A percentile compares a stretch with the other conserved stretches of the same genome.
Evolutionary conservation across 2,888 invertebrate genomes (phyloP).

Genomic region (Tipula lateralis): DNA sequence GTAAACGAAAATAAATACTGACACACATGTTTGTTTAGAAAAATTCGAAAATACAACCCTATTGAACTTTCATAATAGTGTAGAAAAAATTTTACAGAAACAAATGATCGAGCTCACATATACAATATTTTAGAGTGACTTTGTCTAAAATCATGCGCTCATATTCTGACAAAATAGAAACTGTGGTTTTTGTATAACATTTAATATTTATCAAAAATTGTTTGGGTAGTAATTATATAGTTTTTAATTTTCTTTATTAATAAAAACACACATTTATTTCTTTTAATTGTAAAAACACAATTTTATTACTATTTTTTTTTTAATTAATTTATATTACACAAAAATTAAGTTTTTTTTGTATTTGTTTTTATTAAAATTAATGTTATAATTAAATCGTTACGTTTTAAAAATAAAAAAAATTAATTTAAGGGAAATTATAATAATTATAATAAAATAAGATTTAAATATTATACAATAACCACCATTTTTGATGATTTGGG

Average conservation of each 20-base stretch:
- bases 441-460: conserved; percentile 21
- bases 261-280: conserved; percentile 27
- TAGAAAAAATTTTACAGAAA: neutral
- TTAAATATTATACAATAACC: conserved; percentile 30
- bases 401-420: conserved; percentile 26
- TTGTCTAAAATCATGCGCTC: neutral
- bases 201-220: neutral
- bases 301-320: conserved; percentile 20
- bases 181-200: conserved; percentile 14
- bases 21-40: conserved; percentile 5
- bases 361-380: conserved; percentile 25
- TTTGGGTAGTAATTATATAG: neutral
- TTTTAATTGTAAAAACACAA: conserved; percentile 29
- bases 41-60: conserved; percentile 2
- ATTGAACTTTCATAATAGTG: neutral
- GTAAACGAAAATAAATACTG: neutral
- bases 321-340: conserved; percentile 27
- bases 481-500: conserved; percentile 29
- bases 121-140: neutral
- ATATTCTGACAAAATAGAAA: neutral
- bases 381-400: conserved; percentile 27
- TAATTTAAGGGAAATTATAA: conserved; percentile 26
- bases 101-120: neutral
- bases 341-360: conserved; percentile 14
- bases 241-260: neutral